phyloP scores from a whole-genome alignment of 2,113 vertebrate species.

The Ifrita kowaldi region DNA sequence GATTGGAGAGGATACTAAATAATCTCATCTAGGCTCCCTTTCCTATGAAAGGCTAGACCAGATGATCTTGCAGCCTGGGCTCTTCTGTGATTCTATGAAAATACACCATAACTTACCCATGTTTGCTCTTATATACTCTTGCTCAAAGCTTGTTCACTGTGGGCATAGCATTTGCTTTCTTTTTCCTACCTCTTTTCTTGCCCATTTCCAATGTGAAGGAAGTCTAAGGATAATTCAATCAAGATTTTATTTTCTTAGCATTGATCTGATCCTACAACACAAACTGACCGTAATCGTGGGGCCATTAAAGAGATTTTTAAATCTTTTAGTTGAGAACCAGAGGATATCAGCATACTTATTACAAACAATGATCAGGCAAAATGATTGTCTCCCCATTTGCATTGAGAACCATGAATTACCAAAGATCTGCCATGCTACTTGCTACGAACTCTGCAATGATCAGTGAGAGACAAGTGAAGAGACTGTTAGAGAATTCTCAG shows the following conservation, averaged over 20 bases:
- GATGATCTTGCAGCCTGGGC: not conserved
- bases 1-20: not conserved
- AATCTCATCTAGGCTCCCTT: not conserved
- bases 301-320: not conserved
- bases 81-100: not conserved
- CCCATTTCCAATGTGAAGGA: not conserved
- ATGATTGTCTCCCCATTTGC: not conserved
- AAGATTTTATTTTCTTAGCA: not conserved
- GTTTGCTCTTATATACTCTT: not conserved
- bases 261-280: not conserved
- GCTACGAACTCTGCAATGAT: not conserved
- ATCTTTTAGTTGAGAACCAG: not conserved
- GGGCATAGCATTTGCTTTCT: not conserved
- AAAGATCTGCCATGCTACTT: not conserved
- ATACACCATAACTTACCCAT: not conserved
- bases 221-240: not conserved
- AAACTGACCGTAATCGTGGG: not conserved
- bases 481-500: not conserved
- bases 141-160: not conserved
- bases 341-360: not conserved
- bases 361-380: not conserved
- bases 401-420: not conserved
- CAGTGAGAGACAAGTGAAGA: not conserved
- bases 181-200: not conserved
- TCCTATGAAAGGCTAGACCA: not conserved